Evolutionary conservation across 2,797 vertebrate species (phyloP), one percentile per base, ranked within the genome.

Genomic region (Pipistrellus pygmaeus): DNA sequence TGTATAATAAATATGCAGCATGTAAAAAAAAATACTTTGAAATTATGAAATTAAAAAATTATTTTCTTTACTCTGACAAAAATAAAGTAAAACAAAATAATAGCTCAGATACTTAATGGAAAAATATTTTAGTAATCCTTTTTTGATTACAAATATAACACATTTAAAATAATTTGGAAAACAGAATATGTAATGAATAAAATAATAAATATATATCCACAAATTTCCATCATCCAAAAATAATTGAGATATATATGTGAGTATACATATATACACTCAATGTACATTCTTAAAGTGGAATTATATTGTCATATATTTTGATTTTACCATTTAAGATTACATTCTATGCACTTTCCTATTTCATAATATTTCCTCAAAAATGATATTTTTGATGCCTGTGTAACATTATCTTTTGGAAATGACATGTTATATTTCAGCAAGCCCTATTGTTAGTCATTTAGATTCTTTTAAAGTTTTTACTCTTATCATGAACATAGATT

Each of bases 71-170:
- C 10, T 3, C 15, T 76, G 38, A 82, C 46, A 90, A 95, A 90
- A 94, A 76, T 66, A 69, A 90, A 77, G 18, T 73, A 87, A 93
- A 76, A 35, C 41, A 87, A 88, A 81, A 72, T 51, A 88, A 48
- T 71, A 91, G 72, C 4, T 17, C n/a, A 44, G 35, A 10, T 93
- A 71, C 17, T 27, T 48, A 93, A 20, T 25, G 32, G 46, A 64
- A 88, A 90, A 73, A 81, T 11, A 88, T 62, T 88, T 88, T 71
- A 88, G 20, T 75, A 91, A 81, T 81, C 89, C 18, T 80, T 81
- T 41, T 73, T 53, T 66, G 32, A 73, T 84, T 88, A 85, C 41
- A 80, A 80, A 88, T 73, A 21, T 51, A 82, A 85, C 23, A 95
- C 2, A 55, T 90, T 66, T 18, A 55, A 77, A 32, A 87, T 72